These are phyloP conservation scores for Anser cygnoides DNA, from an alignment of 2,113 vertebrate genomes.

Conservation along the genomic window DNA sequence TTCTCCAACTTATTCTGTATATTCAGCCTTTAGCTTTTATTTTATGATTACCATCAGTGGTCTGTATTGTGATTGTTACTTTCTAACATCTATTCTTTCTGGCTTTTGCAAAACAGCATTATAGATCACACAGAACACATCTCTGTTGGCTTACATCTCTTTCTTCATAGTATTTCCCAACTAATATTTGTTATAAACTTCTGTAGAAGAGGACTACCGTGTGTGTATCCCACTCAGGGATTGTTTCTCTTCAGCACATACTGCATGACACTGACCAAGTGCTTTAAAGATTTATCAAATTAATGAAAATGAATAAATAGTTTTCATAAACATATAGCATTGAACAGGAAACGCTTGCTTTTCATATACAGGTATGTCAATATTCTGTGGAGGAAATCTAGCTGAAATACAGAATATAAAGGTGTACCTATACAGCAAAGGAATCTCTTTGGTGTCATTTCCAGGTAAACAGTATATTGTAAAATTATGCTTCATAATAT, in stretches of 20 bases:
- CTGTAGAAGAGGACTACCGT: neutral
- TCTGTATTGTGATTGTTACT: neutral
- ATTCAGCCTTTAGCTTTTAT: neutral
- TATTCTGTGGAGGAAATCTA: neutral
- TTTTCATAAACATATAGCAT: neutral
- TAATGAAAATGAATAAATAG: neutral
- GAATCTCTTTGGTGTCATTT: neutral
- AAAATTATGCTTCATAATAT: neutral
- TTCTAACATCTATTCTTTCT: neutral
- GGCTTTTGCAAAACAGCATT: neutral
- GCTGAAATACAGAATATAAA: neutral
- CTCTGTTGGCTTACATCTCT: rapidly evolving
- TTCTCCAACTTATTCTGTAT: neutral
- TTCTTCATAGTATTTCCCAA: neutral
- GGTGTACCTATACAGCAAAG: neutral
- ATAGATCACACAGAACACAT: neutral
- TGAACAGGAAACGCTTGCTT: neutral
- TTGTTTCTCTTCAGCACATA: neutral
- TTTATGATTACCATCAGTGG: neutral
- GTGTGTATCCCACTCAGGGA: neutral
- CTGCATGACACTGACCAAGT: neutral
- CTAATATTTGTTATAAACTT: neutral
- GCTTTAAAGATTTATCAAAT: neutral
- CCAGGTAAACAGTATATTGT: neutral
- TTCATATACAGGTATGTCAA: neutral